Percentiles rank a stretch among this genome's conserved stretches.
Evolutionary conservation across 1,140 invertebrate species (phyloP).

Genomic region (Probaryconus sp.): DNA sequence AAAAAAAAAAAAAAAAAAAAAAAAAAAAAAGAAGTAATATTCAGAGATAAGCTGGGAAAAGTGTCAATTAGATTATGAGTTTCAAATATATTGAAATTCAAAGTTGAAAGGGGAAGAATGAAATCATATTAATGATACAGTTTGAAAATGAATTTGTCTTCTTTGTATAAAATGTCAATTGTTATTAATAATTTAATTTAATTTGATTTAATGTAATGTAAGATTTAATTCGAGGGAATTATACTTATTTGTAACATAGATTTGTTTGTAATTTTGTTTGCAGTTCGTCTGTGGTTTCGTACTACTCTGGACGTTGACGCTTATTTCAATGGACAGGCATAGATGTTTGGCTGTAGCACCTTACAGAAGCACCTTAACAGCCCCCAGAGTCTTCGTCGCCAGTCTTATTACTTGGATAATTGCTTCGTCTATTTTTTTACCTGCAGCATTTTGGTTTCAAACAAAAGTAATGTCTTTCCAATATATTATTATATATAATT

Average conservation of each 20-base stretch:
- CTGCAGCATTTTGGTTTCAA: conserved; percentile 79
- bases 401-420: conserved; percentile 77
- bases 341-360: conserved; percentile 80
- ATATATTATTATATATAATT: background rate
- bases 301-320: conserved; percentile 80
- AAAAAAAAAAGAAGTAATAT: no score
- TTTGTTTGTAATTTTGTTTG: conserved; percentile 58
- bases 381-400: conserved; percentile 72
- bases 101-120: no score
- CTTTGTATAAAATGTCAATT: no score
- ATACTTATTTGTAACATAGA: background rate
- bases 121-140: no score
- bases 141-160: no score
- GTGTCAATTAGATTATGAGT: no score
- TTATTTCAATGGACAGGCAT: conserved; percentile 81
- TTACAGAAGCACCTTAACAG: conserved; percentile 79
- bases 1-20: no score
- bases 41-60: no score
- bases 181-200: no score
- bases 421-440: conserved; percentile 78
- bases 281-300: conserved; percentile 82
- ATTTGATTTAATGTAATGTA: no score
- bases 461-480: conserved; percentile 60
- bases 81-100: no score
- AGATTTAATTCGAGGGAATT: no score